These are phyloP conservation scores for Mionectes macconnelli DNA, from an alignment of 2,113 vertebrate genomes.

Conservation along the genomic window DNA sequence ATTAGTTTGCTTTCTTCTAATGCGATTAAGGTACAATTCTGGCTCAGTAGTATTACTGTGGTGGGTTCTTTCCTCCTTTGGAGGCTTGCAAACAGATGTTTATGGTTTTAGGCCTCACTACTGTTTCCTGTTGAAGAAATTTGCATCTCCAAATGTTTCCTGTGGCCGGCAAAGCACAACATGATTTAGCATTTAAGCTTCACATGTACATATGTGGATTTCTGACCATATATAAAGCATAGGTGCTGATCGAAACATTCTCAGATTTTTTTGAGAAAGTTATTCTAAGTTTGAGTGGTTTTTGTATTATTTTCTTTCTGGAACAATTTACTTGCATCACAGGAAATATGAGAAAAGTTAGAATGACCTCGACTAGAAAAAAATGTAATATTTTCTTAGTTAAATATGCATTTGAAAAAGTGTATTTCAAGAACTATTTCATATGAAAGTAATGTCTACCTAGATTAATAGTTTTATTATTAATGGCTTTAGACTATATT, in stretches of 20 bases:
- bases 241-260: background rate
- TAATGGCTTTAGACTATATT: constrained; percentile 63
- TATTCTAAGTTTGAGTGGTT: background rate
- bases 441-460: constrained; percentile 6
- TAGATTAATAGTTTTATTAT: constrained; percentile 64
- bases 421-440: background rate
- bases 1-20: background rate
- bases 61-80: background rate
- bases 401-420: constrained; percentile 6
- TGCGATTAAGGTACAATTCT: background rate
- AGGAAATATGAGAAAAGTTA: background rate
- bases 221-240: background rate
- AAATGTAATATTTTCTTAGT: background rate
- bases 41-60: background rate
- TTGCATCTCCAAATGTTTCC: background rate
- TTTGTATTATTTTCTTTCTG: background rate
- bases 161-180: background rate
- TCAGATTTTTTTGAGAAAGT: background rate
- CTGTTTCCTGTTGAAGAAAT: background rate
- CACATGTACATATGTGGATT: background rate
- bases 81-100: background rate
- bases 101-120: background rate
- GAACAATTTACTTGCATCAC: background rate
- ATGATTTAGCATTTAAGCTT: background rate
- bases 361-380: constrained; percentile 34